Evolutionary conservation across 2,113 vertebrate genomes (phyloP), one percentile per base, ranked within the genome.

Genomic region (Pollimyrus isidori): DNA sequence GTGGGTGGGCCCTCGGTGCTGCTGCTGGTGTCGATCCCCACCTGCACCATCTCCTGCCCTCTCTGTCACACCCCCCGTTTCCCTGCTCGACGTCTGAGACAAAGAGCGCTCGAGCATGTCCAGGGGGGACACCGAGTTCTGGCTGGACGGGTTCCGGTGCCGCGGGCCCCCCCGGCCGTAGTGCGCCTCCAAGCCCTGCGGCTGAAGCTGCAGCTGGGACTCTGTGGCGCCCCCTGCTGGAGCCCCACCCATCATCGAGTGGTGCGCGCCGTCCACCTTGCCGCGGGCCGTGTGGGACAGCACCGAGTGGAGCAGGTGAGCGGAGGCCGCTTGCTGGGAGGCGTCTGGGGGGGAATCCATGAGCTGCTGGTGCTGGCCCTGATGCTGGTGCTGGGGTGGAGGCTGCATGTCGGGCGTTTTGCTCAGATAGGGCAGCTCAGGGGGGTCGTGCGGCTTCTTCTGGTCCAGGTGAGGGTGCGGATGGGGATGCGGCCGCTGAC

Each of bases 241-340:
- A 89, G 92, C 91, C 87, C 93, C 88, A 39, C 90, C 90, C 91
- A 95, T 96, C 69, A 97, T 90, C 87, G 94, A 85, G 85, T 95
- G 95, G 30, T 93, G 93, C 39, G 92, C 89, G 0, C 92, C 53
- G 1, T 97, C 96, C 91, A 96, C 93, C 0, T 97, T 96, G 0
- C 95, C 93, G 4, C 89, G 89, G 0, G 96, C 94, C 0, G 96
- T 94, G 15, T 97, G 96, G 15, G 97, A 97, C 76, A 97, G 96
- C 65, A 97, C 96, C 0, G 97, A 97, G 21, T 97, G 97, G 15
- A 98, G 94, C 92, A 97, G 94, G 83, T 96, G 96, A 1, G 94
- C 90, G 10, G 93, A 1, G 93, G 92, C 21, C 76, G 92, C 82
- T 91, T 94, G 95, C 82, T 97, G 90, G 4, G 94, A 73, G 0